A percentile compares a stretch with the other conserved stretches of the same genome.
phyloP scores from a whole-genome alignment of 2,113 vertebrate genomes.

The Felis catus region F.catus_Fca126_mat1.0 CM031417.1:139635001-139635500 shows the following conservation, averaged over 20 bases:
- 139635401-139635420: neutral
- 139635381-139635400: rapidly evolving
- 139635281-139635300: neutral
- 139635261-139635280: neutral
- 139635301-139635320: neutral
- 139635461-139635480: neutral
- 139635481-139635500: neutral
- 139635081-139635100: neutral
- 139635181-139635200: neutral
- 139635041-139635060: rapidly evolving
- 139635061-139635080: neutral
- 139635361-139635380: neutral
- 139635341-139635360: neutral
- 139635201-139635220: neutral
- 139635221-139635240: neutral
- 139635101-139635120: neutral
- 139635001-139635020: neutral
- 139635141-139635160: neutral
- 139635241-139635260: neutral
- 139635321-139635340: neutral
- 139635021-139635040: neutral
- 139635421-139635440: neutral
- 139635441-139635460: neutral
- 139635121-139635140: neutral
- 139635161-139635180: neutral